These are phyloP conservation scores for Polyommatus iphigenia DNA, from an alignment of 2,888 invertebrate species.

Conservation along the genomic window DNA sequence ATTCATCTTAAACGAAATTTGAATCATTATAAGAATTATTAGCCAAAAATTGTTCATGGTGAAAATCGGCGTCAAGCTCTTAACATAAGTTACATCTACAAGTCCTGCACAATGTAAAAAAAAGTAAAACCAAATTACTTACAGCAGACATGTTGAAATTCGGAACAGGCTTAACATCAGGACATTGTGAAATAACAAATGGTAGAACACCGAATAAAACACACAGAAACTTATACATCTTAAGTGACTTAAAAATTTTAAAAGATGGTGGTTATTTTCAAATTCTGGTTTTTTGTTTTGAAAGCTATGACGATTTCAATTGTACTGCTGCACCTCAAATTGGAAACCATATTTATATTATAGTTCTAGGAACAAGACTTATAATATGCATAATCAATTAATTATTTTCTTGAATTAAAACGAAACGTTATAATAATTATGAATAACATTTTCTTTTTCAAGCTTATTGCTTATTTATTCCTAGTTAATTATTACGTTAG, in stretches of 20 bases:
- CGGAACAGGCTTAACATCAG: conserved; percentile 11
- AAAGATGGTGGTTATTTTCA: too few relatives aligned
- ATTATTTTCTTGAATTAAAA: not conserved
- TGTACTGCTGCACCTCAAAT: not conserved
- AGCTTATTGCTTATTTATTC: not conserved
- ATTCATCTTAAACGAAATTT: not conserved
- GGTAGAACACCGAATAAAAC: not conserved
- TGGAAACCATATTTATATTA: not conserved
- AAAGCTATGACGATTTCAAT: not conserved
- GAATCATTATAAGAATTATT: too few relatives aligned
- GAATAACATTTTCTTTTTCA: not conserved
- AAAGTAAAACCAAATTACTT: not conserved
- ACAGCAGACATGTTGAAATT: conserved; percentile 26
- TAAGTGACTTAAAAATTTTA: not conserved
- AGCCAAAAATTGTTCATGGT: too few relatives aligned
- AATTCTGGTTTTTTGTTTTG: not conserved
- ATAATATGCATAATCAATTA: not conserved
- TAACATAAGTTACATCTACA: too few relatives aligned
- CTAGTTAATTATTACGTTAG: not conserved
- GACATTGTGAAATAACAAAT: conserved; percentile 18
- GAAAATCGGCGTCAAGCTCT: too few relatives aligned
- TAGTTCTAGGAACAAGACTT: not conserved
- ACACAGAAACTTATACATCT: not conserved
- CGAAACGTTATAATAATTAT: not conserved
- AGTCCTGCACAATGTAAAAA: too few relatives aligned